Conservation (phyloP, 2,888 invertebrate genomes). For the Drosophila algonquin region DNA sequence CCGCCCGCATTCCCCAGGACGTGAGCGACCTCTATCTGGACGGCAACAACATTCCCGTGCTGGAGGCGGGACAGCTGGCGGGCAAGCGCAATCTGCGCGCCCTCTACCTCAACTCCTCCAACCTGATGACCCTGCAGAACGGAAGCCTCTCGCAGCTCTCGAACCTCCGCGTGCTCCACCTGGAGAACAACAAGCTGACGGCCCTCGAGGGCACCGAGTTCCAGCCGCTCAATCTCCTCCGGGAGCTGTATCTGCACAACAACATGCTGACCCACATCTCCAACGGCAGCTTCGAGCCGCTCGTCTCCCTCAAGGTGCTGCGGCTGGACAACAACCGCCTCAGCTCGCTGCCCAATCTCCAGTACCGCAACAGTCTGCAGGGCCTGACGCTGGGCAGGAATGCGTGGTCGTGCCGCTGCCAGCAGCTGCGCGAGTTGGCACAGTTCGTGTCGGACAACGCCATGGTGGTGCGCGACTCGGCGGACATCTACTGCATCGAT, state of each 20-base stretch:
- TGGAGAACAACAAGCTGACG: slow-evolving; percentile 93
- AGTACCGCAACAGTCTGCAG: slow-evolving; percentile 86
- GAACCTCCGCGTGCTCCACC: slow-evolving; percentile 90
- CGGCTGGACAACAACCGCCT: slow-evolving; percentile 93
- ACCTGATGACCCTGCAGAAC: slow-evolving; percentile 93
- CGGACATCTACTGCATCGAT: slow-evolving; percentile 92
- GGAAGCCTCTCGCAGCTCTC: slow-evolving; percentile 94
- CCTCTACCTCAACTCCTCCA: slow-evolving; percentile 93
- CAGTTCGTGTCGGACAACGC: slow-evolving; percentile 92
- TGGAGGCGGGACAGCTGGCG: slow-evolving; percentile 94
- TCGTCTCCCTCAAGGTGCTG: slow-evolving; percentile 91
- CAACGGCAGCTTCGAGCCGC: slow-evolving; percentile 91
- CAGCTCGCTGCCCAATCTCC: slow-evolving; percentile 85
- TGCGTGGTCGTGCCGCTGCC: slow-evolving; percentile 95
- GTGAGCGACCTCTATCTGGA: slow-evolving; percentile 96
- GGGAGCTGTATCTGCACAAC: slow-evolving; percentile 93
- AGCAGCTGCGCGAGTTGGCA: slow-evolving; percentile 93
- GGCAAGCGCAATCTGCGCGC: slow-evolving; percentile 95
- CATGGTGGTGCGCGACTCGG: slow-evolving; percentile 90
- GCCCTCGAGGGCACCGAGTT: slow-evolving; percentile 93
- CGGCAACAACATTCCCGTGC: slow-evolving; percentile 92
- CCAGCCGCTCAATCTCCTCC: slow-evolving; percentile 90
- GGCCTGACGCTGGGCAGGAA: slow-evolving; percentile 92
- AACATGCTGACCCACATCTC: slow-evolving; percentile 91
- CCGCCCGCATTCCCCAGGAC: slow-evolving; percentile 95